These are phyloP conservation scores for Caenorhabditis japonica DNA, from an alignment of 2,888 invertebrate genomes.

Conservation along the genomic window DNA sequence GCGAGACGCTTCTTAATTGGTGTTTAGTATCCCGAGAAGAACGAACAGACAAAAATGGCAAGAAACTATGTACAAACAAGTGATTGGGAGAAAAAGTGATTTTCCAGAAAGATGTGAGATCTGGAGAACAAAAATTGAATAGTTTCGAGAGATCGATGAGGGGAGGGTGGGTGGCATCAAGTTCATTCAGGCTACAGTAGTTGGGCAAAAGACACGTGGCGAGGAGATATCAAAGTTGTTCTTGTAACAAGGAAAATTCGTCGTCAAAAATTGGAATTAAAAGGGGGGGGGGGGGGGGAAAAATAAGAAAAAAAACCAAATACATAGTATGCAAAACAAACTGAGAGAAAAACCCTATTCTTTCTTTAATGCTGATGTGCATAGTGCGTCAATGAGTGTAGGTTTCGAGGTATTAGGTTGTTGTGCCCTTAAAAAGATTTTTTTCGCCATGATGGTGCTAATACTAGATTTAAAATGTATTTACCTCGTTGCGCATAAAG, in stretches of 20 bases:
- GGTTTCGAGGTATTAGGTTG: constrained; percentile 34
- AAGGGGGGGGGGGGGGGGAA: neutral
- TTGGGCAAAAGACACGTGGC: constrained; percentile 36
- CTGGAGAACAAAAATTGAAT: constrained; percentile 29
- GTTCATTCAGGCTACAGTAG: constrained; percentile 46
- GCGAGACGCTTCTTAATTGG: constrained; percentile 15
- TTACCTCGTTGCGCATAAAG: constrained; percentile 35
- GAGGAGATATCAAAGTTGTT: constrained; percentile 47
- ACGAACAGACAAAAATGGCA: constrained; percentile 21
- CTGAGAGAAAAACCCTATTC: constrained; percentile 53
- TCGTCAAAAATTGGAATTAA: neutral
- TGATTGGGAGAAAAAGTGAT: constrained; percentile 19
- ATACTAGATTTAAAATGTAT: no score
- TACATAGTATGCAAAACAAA: constrained; percentile 39
- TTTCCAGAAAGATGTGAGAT: constrained; percentile 25
- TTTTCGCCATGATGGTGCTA: no score
- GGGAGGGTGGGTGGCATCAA: constrained; percentile 21
- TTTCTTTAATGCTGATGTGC: constrained; percentile 50
- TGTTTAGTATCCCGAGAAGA: constrained; percentile 40
- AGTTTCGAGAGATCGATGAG: constrained; percentile 1
- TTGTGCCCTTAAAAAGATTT: constrained; percentile 37
- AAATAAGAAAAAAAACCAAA: constrained; percentile 24
- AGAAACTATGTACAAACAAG: constrained; percentile 52
- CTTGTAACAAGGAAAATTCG: constrained; percentile 27
- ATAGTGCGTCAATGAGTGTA: constrained; percentile 42